Evolutionary conservation across 1,140 invertebrate species (phyloP).

Genomic region (Hypsibius dujardini): DNA sequence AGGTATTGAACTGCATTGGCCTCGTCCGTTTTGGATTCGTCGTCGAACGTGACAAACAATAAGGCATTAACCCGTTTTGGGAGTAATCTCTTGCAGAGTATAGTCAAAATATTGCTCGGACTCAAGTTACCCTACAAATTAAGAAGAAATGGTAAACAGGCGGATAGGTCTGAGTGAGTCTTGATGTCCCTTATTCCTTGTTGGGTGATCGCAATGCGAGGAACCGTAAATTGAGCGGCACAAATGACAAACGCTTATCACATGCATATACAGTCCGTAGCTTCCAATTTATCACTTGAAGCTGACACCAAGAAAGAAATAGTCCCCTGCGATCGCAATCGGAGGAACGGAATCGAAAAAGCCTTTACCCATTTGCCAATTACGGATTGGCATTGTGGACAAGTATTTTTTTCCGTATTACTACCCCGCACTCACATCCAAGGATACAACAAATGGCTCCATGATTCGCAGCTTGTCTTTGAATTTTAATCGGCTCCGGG

Average conservation of each 20-base stretch:
- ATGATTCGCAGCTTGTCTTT: neutral
- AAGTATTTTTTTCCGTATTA: neutral
- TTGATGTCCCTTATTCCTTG: no score
- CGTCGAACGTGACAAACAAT: neutral
- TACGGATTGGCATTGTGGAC: no score
- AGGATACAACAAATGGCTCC: neutral
- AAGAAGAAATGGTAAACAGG: neutral
- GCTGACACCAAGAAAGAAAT: neutral
- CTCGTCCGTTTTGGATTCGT: neutral
- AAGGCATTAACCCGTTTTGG: neutral
- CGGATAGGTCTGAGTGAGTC: no score
- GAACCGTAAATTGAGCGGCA: no score
- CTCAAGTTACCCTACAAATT: neutral
- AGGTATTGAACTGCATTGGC: conserved; percentile 6
- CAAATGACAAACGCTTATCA: no score
- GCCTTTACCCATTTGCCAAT: no score
- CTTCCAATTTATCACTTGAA: no score
- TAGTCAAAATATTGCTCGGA: neutral
- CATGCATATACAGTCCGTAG: no score
- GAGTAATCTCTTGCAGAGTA: neutral
- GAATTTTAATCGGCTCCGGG: neutral
- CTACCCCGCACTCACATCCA: neutral
- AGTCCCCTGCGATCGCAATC: neutral
- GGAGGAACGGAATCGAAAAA: no score
- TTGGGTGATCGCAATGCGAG: no score